These are phyloP conservation scores for Trachelus tabidus DNA, from an alignment of 2,888 invertebrate genomes.

Conservation along the genomic window DNA sequence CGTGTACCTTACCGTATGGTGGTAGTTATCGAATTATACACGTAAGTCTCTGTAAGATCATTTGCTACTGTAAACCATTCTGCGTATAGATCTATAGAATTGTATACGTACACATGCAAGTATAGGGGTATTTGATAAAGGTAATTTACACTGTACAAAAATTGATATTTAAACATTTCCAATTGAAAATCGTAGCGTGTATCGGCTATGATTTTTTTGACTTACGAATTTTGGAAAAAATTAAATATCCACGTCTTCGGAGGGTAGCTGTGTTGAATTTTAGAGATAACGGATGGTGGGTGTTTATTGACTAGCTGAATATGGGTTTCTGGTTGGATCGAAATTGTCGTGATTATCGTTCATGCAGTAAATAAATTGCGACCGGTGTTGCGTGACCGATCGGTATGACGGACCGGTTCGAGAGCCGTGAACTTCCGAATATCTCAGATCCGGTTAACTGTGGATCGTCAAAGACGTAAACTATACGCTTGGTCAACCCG, in stretches of 20 bases:
- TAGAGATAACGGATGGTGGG: neutral
- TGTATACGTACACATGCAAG: no score
- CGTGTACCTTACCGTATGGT: neutral
- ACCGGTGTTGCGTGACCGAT: neutral
- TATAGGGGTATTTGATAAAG: neutral
- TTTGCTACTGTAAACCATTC: neutral
- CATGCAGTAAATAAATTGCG: no score
- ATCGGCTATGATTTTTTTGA: no score
- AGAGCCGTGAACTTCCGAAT: neutral
- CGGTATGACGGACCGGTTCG: neutral
- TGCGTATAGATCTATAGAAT: neutral
- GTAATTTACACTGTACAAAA: neutral
- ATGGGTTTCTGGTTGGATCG: no score
- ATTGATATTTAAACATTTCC: neutral
- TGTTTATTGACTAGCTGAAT: neutral
- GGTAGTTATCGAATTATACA: neutral
- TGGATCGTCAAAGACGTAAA: conserved; percentile 1
- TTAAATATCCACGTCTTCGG: neutral
- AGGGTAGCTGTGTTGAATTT: neutral
- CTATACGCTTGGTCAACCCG: neutral
- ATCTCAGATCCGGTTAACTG: conserved; percentile 2
- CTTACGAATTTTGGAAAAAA: no score
- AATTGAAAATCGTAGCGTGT: no score
- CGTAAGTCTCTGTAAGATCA: neutral
- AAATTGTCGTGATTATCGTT: no score